A percentile compares a stretch with the other conserved stretches of the same genome.
Conservation (phyloP, 2,113 vertebrate genomes). For the Hemicordylus capensis region DNA sequence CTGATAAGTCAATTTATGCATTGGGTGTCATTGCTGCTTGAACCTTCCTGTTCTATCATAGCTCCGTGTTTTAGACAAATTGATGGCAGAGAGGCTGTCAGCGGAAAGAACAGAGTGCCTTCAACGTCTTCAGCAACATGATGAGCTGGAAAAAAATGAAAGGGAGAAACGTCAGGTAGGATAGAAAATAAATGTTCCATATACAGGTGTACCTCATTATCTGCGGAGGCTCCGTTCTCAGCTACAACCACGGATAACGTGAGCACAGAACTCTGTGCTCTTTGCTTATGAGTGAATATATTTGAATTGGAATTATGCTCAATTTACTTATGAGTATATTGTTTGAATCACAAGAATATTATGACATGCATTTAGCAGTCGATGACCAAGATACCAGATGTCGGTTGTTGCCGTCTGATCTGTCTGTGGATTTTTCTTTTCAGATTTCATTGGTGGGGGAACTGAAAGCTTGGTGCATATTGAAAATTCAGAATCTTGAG, state of each 20-base stretch:
- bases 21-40: not conserved
- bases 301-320: not conserved
- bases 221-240: not conserved
- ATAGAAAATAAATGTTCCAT: not conserved
- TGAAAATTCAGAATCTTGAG: slow-evolving; percentile 94
- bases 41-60: slow-evolving; percentile 53
- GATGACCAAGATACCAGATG: not conserved
- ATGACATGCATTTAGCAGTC: not conserved
- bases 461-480: slow-evolving; percentile 94
- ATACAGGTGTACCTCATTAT: not conserved
- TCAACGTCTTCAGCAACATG: slow-evolving; percentile 86
- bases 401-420: not conserved
- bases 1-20: not conserved
- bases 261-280: not conserved
- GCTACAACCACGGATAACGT: not conserved
- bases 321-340: no score
- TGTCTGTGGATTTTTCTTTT: slow-evolving; percentile 36
- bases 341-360: no score
- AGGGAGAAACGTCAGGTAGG: slow-evolving; percentile 89
- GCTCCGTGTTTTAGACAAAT: slow-evolving; percentile 91
- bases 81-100: slow-evolving; percentile 88
- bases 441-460: slow-evolving; percentile 89
- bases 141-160: slow-evolving; percentile 78
- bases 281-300: not conserved
- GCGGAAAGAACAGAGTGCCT: slow-evolving; percentile 91